Evolutionary conservation across 2,888 invertebrate species (phyloP).

Genomic region (Thecophora atra): DNA sequence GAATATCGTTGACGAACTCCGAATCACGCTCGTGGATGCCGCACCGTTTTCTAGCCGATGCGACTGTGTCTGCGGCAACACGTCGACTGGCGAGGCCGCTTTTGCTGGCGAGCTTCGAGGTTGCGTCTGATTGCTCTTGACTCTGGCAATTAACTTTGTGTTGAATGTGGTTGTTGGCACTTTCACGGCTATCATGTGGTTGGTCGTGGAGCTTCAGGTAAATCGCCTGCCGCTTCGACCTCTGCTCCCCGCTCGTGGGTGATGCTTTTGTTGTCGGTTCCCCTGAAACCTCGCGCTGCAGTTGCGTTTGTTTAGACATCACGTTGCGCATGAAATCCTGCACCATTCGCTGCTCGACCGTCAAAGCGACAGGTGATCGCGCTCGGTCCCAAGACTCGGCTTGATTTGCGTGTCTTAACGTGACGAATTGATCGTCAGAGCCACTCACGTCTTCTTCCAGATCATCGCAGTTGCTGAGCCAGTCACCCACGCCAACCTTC

Average conservation of each 20-base stretch:
- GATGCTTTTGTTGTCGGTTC: conserved; percentile 23
- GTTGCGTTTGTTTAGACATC: conserved; percentile 51
- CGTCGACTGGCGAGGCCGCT: conserved; percentile 40
- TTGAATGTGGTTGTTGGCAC: conserved; percentile 30
- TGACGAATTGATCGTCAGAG: not conserved
- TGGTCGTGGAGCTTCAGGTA: conserved; percentile 50
- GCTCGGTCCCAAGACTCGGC: not conserved
- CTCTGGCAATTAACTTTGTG: conserved; percentile 24
- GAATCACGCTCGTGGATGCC: conserved; percentile 59
- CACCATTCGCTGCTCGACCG: conserved; percentile 47
- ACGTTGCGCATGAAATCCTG: conserved; percentile 61
- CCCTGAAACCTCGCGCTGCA: not conserved
- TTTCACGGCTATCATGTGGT: not conserved
- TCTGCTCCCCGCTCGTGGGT: conserved; percentile 36
- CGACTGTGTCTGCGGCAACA: conserved; percentile 41
- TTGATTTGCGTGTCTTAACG: not conserved
- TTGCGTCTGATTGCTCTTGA: conserved; percentile 28
- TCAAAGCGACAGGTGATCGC: conserved; percentile 37
- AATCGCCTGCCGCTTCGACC: conserved; percentile 51
- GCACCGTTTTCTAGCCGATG: conserved; percentile 48
- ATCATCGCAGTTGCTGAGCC: conserved; percentile 15
- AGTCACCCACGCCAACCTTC: not conserved
- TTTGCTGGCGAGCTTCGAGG: conserved; percentile 21
- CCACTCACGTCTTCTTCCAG: conserved; percentile 37
- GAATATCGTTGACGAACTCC: conserved; percentile 58